These are phyloP conservation scores for Erinaceus europaeus DNA, from an alignment of 2,113 vertebrate genomes.

Conservation along the genomic window DNA sequence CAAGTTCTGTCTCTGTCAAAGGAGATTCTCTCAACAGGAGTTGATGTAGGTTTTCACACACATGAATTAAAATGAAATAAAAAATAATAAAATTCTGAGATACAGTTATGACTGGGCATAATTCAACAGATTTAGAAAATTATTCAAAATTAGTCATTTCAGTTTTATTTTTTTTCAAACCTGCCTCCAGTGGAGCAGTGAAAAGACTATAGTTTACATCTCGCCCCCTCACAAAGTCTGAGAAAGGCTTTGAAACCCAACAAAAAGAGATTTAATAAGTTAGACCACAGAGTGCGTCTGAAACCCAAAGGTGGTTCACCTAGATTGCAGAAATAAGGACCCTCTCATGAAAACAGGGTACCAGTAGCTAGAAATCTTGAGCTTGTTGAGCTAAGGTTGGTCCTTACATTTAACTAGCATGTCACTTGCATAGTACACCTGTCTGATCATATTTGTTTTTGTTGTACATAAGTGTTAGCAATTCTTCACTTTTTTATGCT, in stretches of 20 bases:
- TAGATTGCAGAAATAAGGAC: not conserved
- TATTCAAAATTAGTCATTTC: not conserved
- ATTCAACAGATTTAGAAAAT: not conserved
- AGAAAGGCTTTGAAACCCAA: not conserved
- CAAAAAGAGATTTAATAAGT: not conserved
- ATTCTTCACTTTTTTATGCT: not conserved
- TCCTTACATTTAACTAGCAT: not conserved
- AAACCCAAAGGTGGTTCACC: not conserved
- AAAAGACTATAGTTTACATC: not conserved
- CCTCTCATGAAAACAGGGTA: not conserved
- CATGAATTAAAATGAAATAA: not conserved
- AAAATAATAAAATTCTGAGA: not conserved
- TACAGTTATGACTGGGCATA: not conserved
- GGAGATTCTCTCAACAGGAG: not conserved
- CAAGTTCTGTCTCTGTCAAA: not conserved
- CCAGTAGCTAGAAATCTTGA: not conserved
- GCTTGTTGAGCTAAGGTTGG: not conserved
- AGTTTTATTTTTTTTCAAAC: not conserved
- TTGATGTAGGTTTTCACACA: not conserved
- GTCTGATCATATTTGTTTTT: not conserved
- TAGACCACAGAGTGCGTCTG: not conserved
- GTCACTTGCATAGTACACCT: not conserved
- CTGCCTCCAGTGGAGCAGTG: not conserved
- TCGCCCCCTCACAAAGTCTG: not conserved
- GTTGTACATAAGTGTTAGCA: not conserved